A percentile compares a stretch with the other conserved stretches of the same genome.
These are phyloP conservation scores for Enteromius thamalakanensis DNA, from an alignment of 2,797 vertebrate species.

Conservation along the genomic window DNA sequence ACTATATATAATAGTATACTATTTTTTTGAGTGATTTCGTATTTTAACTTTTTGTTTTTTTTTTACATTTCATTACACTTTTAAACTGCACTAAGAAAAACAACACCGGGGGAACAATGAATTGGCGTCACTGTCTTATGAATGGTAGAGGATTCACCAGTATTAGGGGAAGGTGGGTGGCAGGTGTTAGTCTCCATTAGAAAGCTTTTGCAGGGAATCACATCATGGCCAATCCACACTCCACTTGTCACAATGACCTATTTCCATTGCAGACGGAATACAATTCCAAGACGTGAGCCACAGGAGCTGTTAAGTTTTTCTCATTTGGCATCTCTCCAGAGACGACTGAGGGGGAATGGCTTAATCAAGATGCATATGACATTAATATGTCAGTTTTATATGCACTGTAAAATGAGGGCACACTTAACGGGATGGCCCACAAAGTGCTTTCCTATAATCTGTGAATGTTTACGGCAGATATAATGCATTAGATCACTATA, in stretches of 20 bases:
- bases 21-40: not conserved
- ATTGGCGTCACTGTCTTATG: slow-evolving; percentile 11
- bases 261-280: slow-evolving; percentile 34
- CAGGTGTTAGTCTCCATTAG: slow-evolving; percentile 50
- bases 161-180: slow-evolving; percentile 18
- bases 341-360: slow-evolving; percentile 19
- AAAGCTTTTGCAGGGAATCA: slow-evolving; percentile 51
- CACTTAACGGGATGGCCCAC: not conserved
- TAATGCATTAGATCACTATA: slow-evolving; percentile 4
- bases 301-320: slow-evolving; percentile 35
- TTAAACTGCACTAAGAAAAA: not conserved
- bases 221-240: slow-evolving; percentile 37
- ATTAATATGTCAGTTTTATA: slow-evolving; percentile 49
- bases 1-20: not conserved
- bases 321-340: slow-evolving; percentile 36
- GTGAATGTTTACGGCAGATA: not conserved
- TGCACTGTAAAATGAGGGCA: slow-evolving; percentile 29
- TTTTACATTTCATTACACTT: not conserved
- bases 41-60: not conserved
- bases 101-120: not conserved
- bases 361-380: slow-evolving; percentile 34
- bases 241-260: slow-evolving; percentile 39
- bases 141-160: slow-evolving; percentile 19
- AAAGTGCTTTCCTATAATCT: not conserved
- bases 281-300: slow-evolving; percentile 13